phyloP scores from a whole-genome alignment of 1,140 invertebrate genomes.

The Platorchestia sp. region DNA sequence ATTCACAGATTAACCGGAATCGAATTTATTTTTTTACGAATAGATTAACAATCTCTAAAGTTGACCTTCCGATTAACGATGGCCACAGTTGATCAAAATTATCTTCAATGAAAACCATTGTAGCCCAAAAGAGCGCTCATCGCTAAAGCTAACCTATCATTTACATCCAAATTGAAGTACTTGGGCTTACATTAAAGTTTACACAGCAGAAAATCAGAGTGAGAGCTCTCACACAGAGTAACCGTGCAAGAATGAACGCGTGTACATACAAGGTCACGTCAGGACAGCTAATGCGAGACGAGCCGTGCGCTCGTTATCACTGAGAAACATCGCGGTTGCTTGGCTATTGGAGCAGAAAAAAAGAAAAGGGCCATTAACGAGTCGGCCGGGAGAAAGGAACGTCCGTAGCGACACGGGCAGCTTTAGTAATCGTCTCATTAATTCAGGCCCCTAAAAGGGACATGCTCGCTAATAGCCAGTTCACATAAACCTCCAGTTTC shows the following conservation, averaged over 20 bases:
- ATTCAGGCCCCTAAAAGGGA: not conserved
- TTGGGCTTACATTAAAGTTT: too few species aligned
- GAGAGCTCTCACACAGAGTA: too few species aligned
- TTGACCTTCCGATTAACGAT: too few species aligned
- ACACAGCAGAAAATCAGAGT: too few species aligned
- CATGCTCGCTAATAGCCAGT: not conserved
- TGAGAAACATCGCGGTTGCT: not conserved
- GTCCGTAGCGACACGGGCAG: not conserved
- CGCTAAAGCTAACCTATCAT: not conserved
- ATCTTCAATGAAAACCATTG: too few species aligned
- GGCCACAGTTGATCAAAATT: too few species aligned
- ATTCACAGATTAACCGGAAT: too few species aligned
- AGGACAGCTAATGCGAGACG: not conserved
- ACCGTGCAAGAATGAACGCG: too few species aligned
- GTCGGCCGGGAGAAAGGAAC: not conserved
- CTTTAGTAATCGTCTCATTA: not conserved
- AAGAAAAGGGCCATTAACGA: not conserved
- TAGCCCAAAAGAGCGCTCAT: not conserved
- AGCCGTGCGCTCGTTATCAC: not conserved
- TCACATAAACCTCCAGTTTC: not conserved
- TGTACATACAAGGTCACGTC: not conserved
- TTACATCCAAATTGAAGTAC: too few species aligned
- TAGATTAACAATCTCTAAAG: too few species aligned
- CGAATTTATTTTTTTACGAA: too few species aligned
- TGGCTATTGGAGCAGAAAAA: not conserved